Conservation (phyloP, 2,113 vertebrate species). For the Chinchilla lanigera region DNA sequence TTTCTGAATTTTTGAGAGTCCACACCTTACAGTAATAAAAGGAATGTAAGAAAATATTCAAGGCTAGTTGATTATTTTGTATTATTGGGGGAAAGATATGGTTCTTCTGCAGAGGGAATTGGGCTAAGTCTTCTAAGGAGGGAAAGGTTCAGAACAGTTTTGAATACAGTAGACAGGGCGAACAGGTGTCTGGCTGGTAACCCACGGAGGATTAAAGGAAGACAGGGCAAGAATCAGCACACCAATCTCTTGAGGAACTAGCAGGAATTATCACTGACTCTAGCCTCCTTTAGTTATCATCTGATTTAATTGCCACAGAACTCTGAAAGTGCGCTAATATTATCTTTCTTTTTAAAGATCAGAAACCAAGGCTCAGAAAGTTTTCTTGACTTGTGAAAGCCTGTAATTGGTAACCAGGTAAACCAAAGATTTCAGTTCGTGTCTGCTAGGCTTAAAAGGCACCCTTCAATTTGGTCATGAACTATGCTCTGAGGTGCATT, state of each 20-base stretch:
- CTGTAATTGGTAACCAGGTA: background rate
- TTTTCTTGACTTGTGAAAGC: background rate
- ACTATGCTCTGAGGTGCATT: background rate
- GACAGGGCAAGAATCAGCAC: background rate
- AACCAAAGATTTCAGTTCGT: background rate
- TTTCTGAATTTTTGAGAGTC: background rate
- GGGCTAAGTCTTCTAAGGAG: background rate
- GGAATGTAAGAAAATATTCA: background rate
- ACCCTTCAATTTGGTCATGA: background rate
- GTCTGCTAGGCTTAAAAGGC: background rate
- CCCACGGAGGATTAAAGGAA: background rate
- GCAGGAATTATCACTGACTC: background rate
- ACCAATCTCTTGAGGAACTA: background rate
- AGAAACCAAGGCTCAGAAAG: background rate
- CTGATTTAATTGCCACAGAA: background rate
- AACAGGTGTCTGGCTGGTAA: background rate
- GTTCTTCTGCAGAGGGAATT: background rate
- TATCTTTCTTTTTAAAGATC: conserved; percentile 5
- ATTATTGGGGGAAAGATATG: background rate
- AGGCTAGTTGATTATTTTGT: background rate
- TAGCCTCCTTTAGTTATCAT: background rate
- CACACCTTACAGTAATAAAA: background rate
- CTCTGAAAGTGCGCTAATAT: background rate
- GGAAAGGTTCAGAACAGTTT: background rate
- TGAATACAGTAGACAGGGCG: background rate